Evolutionary conservation across 35 echinoderm and acorn worm genomes (phyloP).

Genomic region (Patiria miniata): DNA sequence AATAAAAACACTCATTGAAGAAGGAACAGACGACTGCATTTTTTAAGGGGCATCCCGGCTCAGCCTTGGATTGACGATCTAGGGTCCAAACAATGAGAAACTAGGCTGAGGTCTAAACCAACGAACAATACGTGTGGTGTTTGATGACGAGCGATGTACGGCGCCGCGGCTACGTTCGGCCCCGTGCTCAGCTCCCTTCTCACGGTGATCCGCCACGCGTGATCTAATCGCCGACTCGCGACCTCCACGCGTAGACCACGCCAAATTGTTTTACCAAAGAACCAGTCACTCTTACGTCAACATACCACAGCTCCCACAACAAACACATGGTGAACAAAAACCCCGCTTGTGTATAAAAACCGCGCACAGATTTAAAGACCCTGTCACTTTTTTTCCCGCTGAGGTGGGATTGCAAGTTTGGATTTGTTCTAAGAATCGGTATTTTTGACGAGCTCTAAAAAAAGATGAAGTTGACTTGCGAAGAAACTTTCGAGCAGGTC

Average conservation of each 20-base stretch:
- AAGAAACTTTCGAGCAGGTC: conserved; percentile 20
- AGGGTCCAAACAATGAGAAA: neutral
- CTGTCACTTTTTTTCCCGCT: no score
- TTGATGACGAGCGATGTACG: neutral
- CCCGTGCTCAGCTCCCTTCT: neutral
- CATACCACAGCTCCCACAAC: neutral
- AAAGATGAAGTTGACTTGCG: conserved; percentile 11
- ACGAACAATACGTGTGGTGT: conserved; percentile 1
- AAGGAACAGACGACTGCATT: neutral
- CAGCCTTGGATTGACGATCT: neutral
- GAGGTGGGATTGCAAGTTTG: no score
- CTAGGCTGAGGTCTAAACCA: neutral
- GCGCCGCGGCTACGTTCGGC: neutral
- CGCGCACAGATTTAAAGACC: neutral
- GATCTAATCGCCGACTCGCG: neutral
- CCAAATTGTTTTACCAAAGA: conserved; percentile 7
- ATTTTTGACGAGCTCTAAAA: neutral
- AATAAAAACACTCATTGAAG: conserved; percentile 7
- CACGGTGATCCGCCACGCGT: conserved; percentile 10
- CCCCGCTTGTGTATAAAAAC: neutral
- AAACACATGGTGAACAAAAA: conserved; percentile 10
- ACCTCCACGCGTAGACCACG: conserved; percentile 11
- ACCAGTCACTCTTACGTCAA: neutral
- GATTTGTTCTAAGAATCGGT: no score
- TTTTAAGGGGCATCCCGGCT: neutral